phyloP scores from a whole-genome alignment of 2,797 vertebrate species.

The Telmatherina bonti region DNA sequence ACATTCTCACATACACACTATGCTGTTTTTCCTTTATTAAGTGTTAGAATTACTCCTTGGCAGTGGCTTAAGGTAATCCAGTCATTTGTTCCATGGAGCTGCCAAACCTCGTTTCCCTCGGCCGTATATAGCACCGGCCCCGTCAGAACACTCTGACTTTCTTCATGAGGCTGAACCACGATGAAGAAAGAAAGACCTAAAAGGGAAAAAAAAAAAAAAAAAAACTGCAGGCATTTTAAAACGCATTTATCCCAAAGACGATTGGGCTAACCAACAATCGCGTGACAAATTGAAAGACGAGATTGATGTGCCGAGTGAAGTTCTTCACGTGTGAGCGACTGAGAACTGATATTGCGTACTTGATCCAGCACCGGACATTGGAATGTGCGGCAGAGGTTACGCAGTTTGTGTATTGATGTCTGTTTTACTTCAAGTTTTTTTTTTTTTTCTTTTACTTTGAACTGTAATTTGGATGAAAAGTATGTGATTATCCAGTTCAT shows the following conservation, averaged over 20 bases:
- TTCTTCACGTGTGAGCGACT: constrained; percentile 41
- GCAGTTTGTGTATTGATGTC: constrained; percentile 35
- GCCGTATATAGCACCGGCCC: constrained; percentile 74
- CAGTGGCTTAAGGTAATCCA: constrained; percentile 84
- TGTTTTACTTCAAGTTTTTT: constrained; percentile 56
- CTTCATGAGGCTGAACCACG: constrained; percentile 57
- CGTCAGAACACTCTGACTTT: constrained; percentile 47
- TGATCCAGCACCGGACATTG: constrained; percentile 33
- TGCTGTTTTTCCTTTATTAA: constrained; percentile 83
- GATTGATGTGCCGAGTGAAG: constrained; percentile 59
- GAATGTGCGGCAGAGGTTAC: constrained; percentile 56
- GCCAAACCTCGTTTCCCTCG: constrained; percentile 82
- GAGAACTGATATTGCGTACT: constrained; percentile 15
- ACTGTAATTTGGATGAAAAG: constrained; percentile 39
- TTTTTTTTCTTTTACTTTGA: constrained; percentile 37
- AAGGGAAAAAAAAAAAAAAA: constrained; percentile 19
- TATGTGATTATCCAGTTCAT: constrained; percentile 31
- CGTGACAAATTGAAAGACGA: constrained; percentile 36
- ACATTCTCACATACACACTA: constrained; percentile 37
- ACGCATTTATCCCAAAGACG: constrained; percentile 43
- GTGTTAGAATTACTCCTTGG: constrained; percentile 86
- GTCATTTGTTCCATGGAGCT: constrained; percentile 84
- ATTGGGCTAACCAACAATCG: constrained; percentile 52
- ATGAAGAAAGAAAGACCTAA: constrained; percentile 22
- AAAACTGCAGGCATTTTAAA: constrained; percentile 51